Base-by-base conservation (phyloP, 2,113 vertebrate genomes). In the Cyphomyrus plagiostoma region DNA sequence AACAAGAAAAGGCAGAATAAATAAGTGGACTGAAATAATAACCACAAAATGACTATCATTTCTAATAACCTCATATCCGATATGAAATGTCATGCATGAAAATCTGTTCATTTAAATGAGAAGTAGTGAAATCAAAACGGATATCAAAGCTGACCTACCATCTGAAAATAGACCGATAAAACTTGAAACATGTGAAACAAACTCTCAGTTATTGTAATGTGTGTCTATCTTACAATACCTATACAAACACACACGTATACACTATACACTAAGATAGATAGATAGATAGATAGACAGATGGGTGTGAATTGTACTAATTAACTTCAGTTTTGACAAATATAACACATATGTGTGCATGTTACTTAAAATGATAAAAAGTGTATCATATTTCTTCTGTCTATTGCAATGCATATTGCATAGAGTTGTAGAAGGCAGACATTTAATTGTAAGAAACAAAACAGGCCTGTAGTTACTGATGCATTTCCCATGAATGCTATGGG, bases 1-100 rank as follows among this genome's bases (percentile, higher is more conserved):
- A 1, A 89, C 26, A 83, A 50, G 62, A 88, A 88, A 49, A 50
- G 80, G 90, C 87, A 85, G 92, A 94, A 94, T 92, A 88, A 90
- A 90, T 91, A 91, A 48, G 82, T 88, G 84, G 49, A 50, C 50
- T 50, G 88, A 91, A 89, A 45, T 90, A 80, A 90, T 6, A 90
- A 82, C 17, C 52, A 66, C 88, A 49, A 87, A 89, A 89, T 88
- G 86, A 53, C 88, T 80, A 86, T 80, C 89, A 89, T 89, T 86
- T 88, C 87, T 30, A 84, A 86, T 86, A 84, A 92, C 87, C 7
- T 52, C 88, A 46, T 86, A 89, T 35, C 10, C 35, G 87, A 48
- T 87, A 74, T 11, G 1, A 46, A 90, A 52, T 13, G 13, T 50
- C 23, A 46, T 70, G 9, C 4, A 35, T 74, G 66, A 88, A 49